These are phyloP conservation scores for Priocnemis perturbator DNA, from an alignment of 2,888 invertebrate species.

Conservation along the genomic window DNA sequence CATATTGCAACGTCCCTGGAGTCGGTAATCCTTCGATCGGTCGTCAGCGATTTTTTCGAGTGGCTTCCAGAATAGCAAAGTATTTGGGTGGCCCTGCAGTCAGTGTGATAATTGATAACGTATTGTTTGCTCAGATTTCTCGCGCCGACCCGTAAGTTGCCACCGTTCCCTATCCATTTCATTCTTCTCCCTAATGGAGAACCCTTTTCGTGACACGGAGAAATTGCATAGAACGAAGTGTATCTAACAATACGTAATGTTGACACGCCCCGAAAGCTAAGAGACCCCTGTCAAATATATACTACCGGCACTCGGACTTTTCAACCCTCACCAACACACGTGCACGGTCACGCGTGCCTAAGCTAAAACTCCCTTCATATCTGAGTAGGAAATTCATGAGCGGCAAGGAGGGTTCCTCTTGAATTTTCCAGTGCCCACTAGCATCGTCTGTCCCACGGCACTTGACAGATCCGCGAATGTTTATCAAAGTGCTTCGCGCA, in stretches of 20 bases:
- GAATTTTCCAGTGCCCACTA: conserved; percentile 46
- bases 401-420: conserved; percentile 42
- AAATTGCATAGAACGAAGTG: conserved; percentile 1
- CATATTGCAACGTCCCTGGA: no score
- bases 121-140: no score
- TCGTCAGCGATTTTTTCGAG: no score
- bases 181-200: no score
- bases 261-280: conserved; percentile 27
- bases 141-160: neutral
- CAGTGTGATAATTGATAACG: no score
- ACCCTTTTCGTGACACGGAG: neutral
- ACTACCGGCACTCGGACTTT: conserved; percentile 29
- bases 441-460: no score
- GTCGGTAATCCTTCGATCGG: no score
- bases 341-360: conserved; percentile 19
- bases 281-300: conserved; percentile 27
- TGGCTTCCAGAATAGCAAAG: no score
- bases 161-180: neutral
- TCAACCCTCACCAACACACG: conserved; percentile 26
- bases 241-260: conserved; percentile 12
- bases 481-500: no score
- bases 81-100: no score
- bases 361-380: conserved; percentile 37
- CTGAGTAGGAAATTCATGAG: conserved; percentile 52
- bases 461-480: no score